Evolutionary conservation across 2,113 vertebrate species (phyloP), one percentile per base, ranked within the genome.

Genomic region (Eclectus roratus): DNA sequence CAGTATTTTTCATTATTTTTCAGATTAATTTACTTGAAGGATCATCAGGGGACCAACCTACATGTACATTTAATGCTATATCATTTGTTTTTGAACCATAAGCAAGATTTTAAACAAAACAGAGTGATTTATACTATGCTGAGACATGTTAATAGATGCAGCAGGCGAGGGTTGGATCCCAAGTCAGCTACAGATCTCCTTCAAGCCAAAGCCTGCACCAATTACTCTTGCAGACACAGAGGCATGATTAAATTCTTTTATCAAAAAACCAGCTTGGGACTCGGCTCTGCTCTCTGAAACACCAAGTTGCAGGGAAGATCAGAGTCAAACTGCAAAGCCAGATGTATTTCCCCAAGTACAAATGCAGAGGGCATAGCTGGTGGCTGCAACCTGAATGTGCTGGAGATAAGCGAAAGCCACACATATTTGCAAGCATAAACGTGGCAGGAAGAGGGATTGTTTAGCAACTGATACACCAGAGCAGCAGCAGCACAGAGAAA

Each of bases 1-100:
- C 69, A 96, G 70, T 76, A 64, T 85, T 93, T 84, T 61, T 69
- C 70, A 74, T 88, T 91, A 72, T 87, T 97, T 96, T 95, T 61
- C 78, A 73, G 53, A 82, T 91, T 87, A 84, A 88, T 85, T 94
- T 89, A 65, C 70, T 96, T 89, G 87, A 72, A 89, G 74, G 91
- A 91, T 72, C 81, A 85, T 81, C 89, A 80, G 66, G 93, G 80
- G 89, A 94, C 49, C 74, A 91, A 49, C 50, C 70, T 84, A 94
- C 89, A 43, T 15, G 76, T 50, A 77, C 63, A 12, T 72, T 85
- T 85, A 31, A 41, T 27, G 81, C 71, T 71, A 8, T 29, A 69
- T 33, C 33, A 2, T 85, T 82, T 79, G 78, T 17, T 84, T 91
- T 80, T 49, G 19, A 94, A 60, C 49, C 70, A 58, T 31, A 87